Evolutionary conservation across 1,140 invertebrate genomes (phyloP), one percentile per base, ranked within the genome.

Genomic region (Eufriesea mexicana): DNA sequence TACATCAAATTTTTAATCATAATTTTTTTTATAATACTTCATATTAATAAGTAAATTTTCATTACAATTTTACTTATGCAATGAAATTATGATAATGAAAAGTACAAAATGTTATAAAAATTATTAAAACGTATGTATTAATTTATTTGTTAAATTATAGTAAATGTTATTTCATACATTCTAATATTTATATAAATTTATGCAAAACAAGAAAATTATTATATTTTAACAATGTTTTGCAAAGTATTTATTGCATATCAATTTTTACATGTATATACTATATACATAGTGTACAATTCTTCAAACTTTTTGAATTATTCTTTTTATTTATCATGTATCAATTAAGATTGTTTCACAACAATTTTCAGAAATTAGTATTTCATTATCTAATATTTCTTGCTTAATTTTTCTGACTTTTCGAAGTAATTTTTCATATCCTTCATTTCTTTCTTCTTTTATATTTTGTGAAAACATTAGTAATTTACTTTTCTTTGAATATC

Each of bases 391-490:
- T 55, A 70, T 51, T 25, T 79, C 75, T 72, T 79, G 20, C 42
- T 84, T 86, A 12, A 84, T 84, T 82, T 80, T 84, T 25, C 64
- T 89, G 25, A 84, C 84, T 76, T 86, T 75, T n/a, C 42, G 49
- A 35, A 86, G 49, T 23, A 89, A 72, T 51, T 83, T 79, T 72
- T 89, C 61, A 54, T 79, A 80, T 72, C 86, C 86, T n/a, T 89
- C 74, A 2, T 45, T 2, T 66, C 2, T 45, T 59, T 89, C 77
- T 35, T 79, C 62, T 45, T 62, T 55, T 71, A n/a, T 8, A 70
- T 73, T 23, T 54, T 70, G 35, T 18, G 54, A 23, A 74, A 35
- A n/a, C 54, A 57, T 25, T 61, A 55, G n/a, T 9, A 20, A 51
- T 28, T 20, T 77, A 47, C 64, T 61, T 64, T 62, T 76, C 62